Base-by-base conservation (phyloP, 2,797 vertebrate species). In the Leptodactylus fallax region DNA sequence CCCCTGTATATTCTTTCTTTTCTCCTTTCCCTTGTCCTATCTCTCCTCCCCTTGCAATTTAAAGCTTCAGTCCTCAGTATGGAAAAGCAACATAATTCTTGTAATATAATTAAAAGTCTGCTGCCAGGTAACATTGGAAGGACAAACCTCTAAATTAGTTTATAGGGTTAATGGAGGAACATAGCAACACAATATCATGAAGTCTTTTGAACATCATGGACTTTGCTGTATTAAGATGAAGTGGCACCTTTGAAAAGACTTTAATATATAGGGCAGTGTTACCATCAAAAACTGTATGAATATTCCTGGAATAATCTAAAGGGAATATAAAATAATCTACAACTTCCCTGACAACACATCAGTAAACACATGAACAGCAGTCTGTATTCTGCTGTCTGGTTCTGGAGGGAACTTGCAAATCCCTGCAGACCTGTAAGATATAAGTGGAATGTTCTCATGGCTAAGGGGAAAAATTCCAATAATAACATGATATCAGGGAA, bases 1-100 rank as follows among this genome's bases (percentile, higher is more conserved):
- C 36, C 79, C 58, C 56, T 72, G 21, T 58, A 58, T 19, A 23
- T 63, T 11, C n/a, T 51, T 65, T 53, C 36, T 36, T 81, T n/a
- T 65, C 19, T 47, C 51, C 8, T 21, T 45, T 77, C 61, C 58
- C 60, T 58, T 79, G 11, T 7, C 78, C 47, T 56, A 2, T 80
- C 21, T 63, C 79, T 65, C 79, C 79, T 81, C 79, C 27, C 45
- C 60, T 65, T 45, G n/a, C 19, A 77, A 7, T 53, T 23, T 78
- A 27, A 27, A 78, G 53, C n/a, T 14, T 78, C 51, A 13, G 27
- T 21, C 9, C 78, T 45, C 56, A 61, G 17, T 80, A 80, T 13
- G 7, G 45, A n/a, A 45, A 36, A 47, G 0, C 27, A n/a, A n/a
- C 55, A 19, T 21, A 0, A n/a, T 79, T 10, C 53, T 36, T 11